Base-by-base conservation (phyloP, 2,888 invertebrate species). In the Eudemis profundana region DNA sequence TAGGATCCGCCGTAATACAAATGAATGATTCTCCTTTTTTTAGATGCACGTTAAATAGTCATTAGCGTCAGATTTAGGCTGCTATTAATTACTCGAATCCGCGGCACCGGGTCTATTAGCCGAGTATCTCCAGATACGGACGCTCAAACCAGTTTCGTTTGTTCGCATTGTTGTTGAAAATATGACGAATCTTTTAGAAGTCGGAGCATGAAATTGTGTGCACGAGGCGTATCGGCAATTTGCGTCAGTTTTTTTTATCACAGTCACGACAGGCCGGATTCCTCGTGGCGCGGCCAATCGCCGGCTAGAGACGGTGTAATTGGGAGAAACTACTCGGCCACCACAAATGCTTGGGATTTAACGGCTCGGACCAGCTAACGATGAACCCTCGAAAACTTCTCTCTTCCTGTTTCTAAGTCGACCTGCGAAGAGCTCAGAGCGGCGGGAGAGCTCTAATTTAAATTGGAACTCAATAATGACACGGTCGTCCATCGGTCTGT, bases 201-300 rank as follows among this genome's bases (percentile, higher is more conserved):
- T 75, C 83, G 80, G 83, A 82, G 86, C 91, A 90, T 91, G 90
- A 90, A 92, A 91, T 91, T 90, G 90, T 90, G 92, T 89, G 88
- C 90, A 86, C 89, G 89, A 89, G 87, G 87, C 91, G 90, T 90
- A 90, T 90, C 92, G 89, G 83, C 89, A 87, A 92, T 91, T 92
- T 88, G 90, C 90, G 90, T 89, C 89, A 90, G 89, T 86, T 92
- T 91, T 86, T 83, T 90, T 90, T 85, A 88, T 87, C 87, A 86
- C 84, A 88, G 90, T 91, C 91, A 91, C 90, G 91, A 91, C 90
- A 89, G 84, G 83, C 86, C 84, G 87, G 90, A 90, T 90, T 90
- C 90, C 84, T 87, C 83, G 81, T 81, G 82, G 72, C 73, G 82
- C 85, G 79, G 84, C 89, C 89, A 90, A 89, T 90, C 86, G 87